A percentile compares a stretch with the other conserved stretches of the same genome.
Evolutionary conservation across 2,113 vertebrate genomes (phyloP).

Genomic region (Ciconia stormi): DNA sequence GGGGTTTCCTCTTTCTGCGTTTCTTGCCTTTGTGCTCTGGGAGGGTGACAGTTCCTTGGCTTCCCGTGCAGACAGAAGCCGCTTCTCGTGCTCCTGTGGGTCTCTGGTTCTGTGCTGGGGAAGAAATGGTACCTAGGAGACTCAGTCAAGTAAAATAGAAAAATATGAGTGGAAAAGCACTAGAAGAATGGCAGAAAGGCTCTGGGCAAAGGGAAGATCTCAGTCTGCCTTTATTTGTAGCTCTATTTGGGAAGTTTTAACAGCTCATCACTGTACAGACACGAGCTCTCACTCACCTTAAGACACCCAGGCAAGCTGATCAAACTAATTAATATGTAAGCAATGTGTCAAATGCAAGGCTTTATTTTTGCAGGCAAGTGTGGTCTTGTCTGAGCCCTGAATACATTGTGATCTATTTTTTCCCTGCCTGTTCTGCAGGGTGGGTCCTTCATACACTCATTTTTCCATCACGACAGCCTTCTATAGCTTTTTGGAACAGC

Average conservation of each 20-base stretch:
- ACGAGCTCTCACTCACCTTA: neutral
- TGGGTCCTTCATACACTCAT: conserved; percentile 4
- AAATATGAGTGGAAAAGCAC: neutral
- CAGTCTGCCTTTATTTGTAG: neutral
- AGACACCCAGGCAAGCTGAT: conserved; percentile 43
- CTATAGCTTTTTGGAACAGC: conserved; percentile 1
- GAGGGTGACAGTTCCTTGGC: neutral
- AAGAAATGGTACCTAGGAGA: neutral
- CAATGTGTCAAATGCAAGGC: conserved; percentile 37
- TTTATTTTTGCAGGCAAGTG: conserved; percentile 50
- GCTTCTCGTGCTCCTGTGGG: neutral
- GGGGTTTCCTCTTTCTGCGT: neutral
- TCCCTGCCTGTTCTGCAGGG: conserved; percentile 12
- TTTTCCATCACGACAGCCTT: neutral
- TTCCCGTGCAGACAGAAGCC: neutral
- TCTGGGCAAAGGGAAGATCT: neutral
- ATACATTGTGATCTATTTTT: conserved; percentile 41
- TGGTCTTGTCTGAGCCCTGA: conserved; percentile 44
- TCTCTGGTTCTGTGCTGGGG: neutral
- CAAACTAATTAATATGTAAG: conserved; percentile 59
- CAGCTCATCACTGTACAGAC: conserved; percentile 7
- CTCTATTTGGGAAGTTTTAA: conserved; percentile 16
- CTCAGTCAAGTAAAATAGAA: neutral
- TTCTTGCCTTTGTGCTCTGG: neutral
- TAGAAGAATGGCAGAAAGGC: neutral